Evolutionary conservation across 2,113 vertebrate genomes (phyloP).

Genomic region (Zeus faber): DNA sequence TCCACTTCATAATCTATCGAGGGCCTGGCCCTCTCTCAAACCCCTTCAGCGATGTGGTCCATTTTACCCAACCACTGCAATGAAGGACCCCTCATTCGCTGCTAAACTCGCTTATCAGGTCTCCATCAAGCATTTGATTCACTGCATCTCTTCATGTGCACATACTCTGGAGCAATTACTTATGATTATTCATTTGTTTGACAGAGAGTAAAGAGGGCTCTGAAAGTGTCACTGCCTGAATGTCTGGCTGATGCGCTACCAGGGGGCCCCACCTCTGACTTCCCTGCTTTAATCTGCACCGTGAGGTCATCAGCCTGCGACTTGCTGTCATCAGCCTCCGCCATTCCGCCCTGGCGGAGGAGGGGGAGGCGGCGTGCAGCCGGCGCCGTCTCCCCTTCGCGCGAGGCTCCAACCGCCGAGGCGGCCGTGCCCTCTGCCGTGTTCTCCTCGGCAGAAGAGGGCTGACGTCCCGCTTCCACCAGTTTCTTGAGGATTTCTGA

Average conservation of each 20-base stretch:
- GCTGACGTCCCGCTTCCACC: slow-evolving; percentile 42
- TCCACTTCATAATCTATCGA: slow-evolving; percentile 80
- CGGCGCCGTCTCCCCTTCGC: slow-evolving; percentile 17
- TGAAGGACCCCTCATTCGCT: slow-evolving; percentile 65
- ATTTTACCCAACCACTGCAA: slow-evolving; percentile 58
- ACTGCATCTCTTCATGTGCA: slow-evolving; percentile 45
- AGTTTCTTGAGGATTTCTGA: slow-evolving; percentile 82
- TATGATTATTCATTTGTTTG: slow-evolving; percentile 63
- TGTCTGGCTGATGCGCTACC: slow-evolving; percentile 52
- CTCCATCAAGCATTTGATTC: slow-evolving; percentile 57
- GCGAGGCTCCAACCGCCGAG: slow-evolving; percentile 12
- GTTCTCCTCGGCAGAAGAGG: slow-evolving; percentile 40
- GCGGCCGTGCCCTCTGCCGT: slow-evolving; percentile 40
- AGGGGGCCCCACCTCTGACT: slow-evolving; percentile 90
- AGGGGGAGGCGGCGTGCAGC: slow-evolving; percentile 9
- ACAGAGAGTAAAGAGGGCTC: slow-evolving; percentile 48
- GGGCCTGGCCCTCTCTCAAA: slow-evolving; percentile 76
- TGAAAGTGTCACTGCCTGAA: slow-evolving; percentile 48
- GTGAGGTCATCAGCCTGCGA: slow-evolving; percentile 80
- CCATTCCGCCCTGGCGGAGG: slow-evolving; percentile 41
- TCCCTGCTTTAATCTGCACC: slow-evolving; percentile 94
- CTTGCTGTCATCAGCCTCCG: slow-evolving; percentile 63
- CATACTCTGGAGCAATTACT: slow-evolving; percentile 66
- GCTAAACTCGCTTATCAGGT: slow-evolving; percentile 63
- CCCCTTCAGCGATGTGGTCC: slow-evolving; percentile 70